Conservation (phyloP, 1,140 invertebrate genomes). For the Drosophila littoralis region DNA sequence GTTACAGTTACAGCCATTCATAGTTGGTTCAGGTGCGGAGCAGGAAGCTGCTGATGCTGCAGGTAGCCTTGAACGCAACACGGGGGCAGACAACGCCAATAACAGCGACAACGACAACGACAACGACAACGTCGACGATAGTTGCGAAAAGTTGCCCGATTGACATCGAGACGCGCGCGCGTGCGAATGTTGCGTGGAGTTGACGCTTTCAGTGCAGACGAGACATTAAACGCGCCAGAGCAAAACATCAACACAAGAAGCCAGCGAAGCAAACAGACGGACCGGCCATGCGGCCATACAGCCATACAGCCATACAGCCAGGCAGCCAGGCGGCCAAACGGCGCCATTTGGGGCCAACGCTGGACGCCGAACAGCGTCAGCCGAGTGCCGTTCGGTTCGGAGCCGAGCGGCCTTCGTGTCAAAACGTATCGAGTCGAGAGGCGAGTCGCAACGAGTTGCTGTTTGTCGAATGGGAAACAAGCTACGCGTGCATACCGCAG, state of each 20-base stretch:
- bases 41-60: constrained; percentile 51
- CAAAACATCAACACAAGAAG: constrained; percentile 77
- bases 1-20: constrained; percentile 9
- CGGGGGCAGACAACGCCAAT: constrained; percentile 11
- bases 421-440: constrained; percentile 35
- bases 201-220: constrained; percentile 75
- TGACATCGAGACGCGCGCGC: constrained; percentile 48
- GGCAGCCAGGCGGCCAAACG: constrained; percentile 20
- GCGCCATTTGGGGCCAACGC: constrained; percentile 19
- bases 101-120: constrained; percentile 23
- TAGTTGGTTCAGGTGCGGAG: constrained; percentile 29
- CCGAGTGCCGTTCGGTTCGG: constrained; percentile 24
- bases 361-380: constrained; percentile 18
- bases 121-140: constrained; percentile 29
- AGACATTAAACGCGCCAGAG: constrained; percentile 77
- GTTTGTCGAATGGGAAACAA: constrained; percentile 39
- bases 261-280: constrained; percentile 35
- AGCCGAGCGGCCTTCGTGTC: constrained; percentile 37
- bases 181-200: constrained; percentile 64
- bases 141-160: constrained; percentile 30
- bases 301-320: background rate
- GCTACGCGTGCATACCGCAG: background rate
- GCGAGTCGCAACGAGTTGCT: constrained; percentile 62
- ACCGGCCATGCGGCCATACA: constrained; percentile 20
- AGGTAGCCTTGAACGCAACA: constrained; percentile 65